phyloP scores from a whole-genome alignment of 1,140 invertebrate genomes.

The silkworm (Bombyx mori) region DNA sequence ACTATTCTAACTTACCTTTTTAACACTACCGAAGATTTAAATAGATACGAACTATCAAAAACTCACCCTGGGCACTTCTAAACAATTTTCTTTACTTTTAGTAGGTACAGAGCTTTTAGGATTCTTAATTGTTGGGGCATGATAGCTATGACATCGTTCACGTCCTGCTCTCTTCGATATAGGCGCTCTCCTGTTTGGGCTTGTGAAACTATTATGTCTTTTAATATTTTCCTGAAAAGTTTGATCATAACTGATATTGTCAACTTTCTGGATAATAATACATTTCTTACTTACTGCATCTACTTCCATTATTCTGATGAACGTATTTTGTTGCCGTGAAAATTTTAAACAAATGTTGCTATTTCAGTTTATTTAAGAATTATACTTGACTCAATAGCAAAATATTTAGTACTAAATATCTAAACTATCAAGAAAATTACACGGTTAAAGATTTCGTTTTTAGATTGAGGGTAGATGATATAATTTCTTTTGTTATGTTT shows the following conservation, averaged over 20 bases:
- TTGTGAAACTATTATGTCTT: constrained; percentile 49
- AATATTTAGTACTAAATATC: no score
- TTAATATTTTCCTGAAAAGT: constrained; percentile 19
- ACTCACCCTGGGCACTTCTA: constrained; percentile 20
- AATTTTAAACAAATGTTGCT: no score
- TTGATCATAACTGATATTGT: background rate
- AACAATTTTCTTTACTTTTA: constrained; percentile 4
- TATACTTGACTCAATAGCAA: no score
- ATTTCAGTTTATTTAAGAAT: no score
- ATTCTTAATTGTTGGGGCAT: constrained; percentile 26
- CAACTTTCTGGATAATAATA: background rate
- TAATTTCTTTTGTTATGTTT: no score
- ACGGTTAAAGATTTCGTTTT: no score
- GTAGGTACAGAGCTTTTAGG: background rate
- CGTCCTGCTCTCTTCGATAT: constrained; percentile 40
- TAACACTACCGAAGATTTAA: no score
- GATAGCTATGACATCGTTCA: constrained; percentile 52
- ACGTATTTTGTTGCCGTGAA: background rate
- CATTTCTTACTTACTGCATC: background rate
- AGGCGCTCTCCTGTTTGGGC: constrained; percentile 27
- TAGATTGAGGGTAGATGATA: no score
- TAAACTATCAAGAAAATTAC: no score
- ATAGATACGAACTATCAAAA: background rate
- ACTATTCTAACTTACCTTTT: no score
- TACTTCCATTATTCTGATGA: background rate